Conservation (phyloP, 1,140 invertebrate genomes). For the Maniola jurtina region DNA sequence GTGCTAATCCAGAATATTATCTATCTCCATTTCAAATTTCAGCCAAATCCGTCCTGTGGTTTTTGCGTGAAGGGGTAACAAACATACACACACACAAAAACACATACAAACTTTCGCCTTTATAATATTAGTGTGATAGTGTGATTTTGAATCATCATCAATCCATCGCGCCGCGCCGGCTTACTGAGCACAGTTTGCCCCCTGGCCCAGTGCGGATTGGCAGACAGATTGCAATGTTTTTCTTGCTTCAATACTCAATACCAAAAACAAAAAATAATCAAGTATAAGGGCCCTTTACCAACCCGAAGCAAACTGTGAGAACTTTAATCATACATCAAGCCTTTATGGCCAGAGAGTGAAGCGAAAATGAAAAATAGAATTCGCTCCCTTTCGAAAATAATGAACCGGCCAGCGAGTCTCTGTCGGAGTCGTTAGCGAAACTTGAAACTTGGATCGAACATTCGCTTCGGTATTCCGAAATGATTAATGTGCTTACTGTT, state of each 20-base stretch:
- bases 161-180: too few species aligned
- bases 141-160: too few species aligned
- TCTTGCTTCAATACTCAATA: background rate
- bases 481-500: slow-evolving; percentile 60
- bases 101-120: too few species aligned
- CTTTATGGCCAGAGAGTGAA: slow-evolving; percentile 48
- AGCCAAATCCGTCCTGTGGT: too few species aligned
- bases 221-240: too few species aligned
- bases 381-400: slow-evolving; percentile 64
- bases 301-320: slow-evolving; percentile 33
- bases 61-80: too few species aligned
- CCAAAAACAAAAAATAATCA: slow-evolving; percentile 24
- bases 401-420: slow-evolving; percentile 62
- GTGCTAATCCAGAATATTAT: too few species aligned
- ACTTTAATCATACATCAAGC: slow-evolving; percentile 66
- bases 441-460: slow-evolving; percentile 55
- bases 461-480: slow-evolving; percentile 46
- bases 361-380: slow-evolving; percentile 62
- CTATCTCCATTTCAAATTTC: too few species aligned
- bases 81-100: too few species aligned
- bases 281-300: slow-evolving; percentile 27
- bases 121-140: too few species aligned
- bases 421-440: slow-evolving; percentile 61
- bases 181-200: too few species aligned
- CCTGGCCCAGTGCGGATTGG: too few species aligned